Evolutionary conservation across 2,888 invertebrate species (phyloP), one percentile per base, ranked within the genome.

Genomic region (Automeris io): DNA sequence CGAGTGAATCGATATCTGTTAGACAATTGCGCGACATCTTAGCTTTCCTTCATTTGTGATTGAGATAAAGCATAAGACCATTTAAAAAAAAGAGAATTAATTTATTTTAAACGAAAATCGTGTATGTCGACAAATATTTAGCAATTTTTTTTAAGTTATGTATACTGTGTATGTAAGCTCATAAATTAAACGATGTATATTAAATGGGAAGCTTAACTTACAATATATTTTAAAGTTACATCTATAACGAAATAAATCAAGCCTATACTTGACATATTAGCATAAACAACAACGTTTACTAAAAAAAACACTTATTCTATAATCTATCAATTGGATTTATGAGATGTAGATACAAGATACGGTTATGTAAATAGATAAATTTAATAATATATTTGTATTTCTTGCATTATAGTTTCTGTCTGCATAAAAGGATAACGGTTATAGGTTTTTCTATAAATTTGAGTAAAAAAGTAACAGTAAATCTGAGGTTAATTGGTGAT

Each of bases 381-480:
- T 26, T 16, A 26, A 26, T 26, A 26, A 13, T 13, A n/a, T n/a
- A n/a, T n/a, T 26, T 13, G 16, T 8, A 13, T 8, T 26, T 16
- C 26, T 26, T 3, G 16, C 5, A 26, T 26, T 26, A 18, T 26
- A 12, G 18, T 35, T 16, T 19, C 9, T 26, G 26, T 35, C 26
- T 23, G 19, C 35, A 12, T 19, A 18, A 11, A 26, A 26, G 9
- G 12, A 19, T 26, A 35, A 35, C 35, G 35, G 35, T 16, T 8
- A 5, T 5, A n/a, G 9, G 2, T 2, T 34, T 25, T 35, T 35
- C 5, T 7, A 12, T 18, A 7, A 18, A 8, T 26, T 13, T 16
- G 13, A 12, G 26, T 35, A 11, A 7, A 19, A 18, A 18, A 13
- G 18, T 35, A 35, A 35, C 29, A 12, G 36, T 19, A 36, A 36